These are phyloP conservation scores for Alca torda DNA, from an alignment of 2,797 vertebrate species.

Conservation along the genomic window DNA sequence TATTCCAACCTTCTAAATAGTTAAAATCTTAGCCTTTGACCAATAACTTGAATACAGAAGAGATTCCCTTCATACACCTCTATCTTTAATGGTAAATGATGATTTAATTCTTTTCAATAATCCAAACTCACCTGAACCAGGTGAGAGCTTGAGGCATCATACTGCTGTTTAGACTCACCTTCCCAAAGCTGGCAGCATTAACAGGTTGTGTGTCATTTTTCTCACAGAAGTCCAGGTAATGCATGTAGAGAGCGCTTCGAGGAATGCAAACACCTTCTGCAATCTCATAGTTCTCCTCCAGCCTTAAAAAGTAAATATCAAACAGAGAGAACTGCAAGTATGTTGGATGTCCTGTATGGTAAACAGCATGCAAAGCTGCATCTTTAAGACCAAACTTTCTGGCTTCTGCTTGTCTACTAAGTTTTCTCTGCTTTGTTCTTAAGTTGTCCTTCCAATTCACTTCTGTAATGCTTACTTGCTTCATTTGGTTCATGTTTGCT, in stretches of 20 bases:
- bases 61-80: neutral
- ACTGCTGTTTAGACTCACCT: slow-evolving; percentile 79
- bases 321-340: slow-evolving; percentile 59
- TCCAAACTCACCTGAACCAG: neutral
- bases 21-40: neutral
- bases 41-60: neutral
- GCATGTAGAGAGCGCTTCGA: slow-evolving; percentile 98
- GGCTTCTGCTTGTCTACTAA: neutral
- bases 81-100: neutral
- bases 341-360: slow-evolving; percentile 31
- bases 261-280: slow-evolving; percentile 98
- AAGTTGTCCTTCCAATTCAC: neutral
- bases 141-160: neutral
- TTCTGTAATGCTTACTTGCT: neutral
- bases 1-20: neutral
- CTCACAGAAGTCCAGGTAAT: slow-evolving; percentile 98
- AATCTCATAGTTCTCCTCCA: slow-evolving; percentile 99
- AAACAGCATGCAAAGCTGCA: neutral
- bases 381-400: neutral
- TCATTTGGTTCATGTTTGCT: neutral
- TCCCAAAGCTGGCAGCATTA: slow-evolving; percentile 98
- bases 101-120: neutral
- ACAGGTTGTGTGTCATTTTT: slow-evolving; percentile 97
- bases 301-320: slow-evolving; percentile 78
- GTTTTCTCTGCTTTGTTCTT: neutral